phyloP scores from a whole-genome alignment of 2,888 invertebrate genomes.

The Caenorhabditis macrosperma region DNA sequence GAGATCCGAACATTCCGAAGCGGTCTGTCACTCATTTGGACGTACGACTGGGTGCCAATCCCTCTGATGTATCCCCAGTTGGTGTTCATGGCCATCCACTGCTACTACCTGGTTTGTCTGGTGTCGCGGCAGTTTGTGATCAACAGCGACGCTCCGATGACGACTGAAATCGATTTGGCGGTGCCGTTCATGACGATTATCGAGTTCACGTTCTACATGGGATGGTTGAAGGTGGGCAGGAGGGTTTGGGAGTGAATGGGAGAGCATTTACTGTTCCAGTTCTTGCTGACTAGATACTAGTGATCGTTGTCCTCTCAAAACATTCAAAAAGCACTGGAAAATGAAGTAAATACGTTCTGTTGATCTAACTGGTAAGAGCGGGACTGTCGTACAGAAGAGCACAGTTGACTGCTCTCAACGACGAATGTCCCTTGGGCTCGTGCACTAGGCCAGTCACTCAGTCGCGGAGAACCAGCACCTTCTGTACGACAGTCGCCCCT shows the following conservation, averaged over 20 bases:
- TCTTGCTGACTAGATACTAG: no score
- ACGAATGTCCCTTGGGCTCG: no score
- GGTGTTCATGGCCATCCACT: constrained; percentile 73
- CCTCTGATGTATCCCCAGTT: constrained; percentile 76
- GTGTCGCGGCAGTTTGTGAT: constrained; percentile 69
- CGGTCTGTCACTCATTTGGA: constrained; percentile 64
- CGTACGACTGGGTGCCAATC: constrained; percentile 72
- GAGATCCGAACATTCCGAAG: constrained; percentile 63
- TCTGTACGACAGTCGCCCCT: no score
- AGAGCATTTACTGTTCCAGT: not conserved
- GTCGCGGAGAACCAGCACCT: no score
- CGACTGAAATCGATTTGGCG: constrained; percentile 64
- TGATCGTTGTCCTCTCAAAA: no score
- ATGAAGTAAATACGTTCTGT: no score
- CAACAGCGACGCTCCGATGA: constrained; percentile 53
- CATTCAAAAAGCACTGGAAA: no score
- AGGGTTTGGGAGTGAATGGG: not conserved
- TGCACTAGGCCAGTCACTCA: not conserved
- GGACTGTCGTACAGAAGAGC: no score
- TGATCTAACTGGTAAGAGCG: not conserved
- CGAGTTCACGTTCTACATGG: constrained; percentile 67
- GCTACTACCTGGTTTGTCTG: constrained; percentile 75
- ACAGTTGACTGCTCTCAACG: no score
- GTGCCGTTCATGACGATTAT: constrained; percentile 67
- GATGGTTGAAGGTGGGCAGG: constrained; percentile 60